Evolutionary conservation across 2,888 invertebrate species (phyloP).

Genomic region (Drosophila tripunctata): DNA sequence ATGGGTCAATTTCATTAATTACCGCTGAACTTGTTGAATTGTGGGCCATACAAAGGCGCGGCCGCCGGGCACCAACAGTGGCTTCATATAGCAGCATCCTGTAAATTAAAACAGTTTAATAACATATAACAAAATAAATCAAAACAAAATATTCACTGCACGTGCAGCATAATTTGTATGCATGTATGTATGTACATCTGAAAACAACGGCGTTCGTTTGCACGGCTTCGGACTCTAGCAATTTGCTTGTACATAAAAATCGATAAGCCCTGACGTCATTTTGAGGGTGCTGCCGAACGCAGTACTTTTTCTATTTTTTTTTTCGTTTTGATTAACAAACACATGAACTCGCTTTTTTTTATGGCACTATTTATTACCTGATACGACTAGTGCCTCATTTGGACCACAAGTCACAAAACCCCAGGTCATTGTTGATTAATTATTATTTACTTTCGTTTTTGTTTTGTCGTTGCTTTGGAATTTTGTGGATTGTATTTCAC

Average conservation of each 20-base stretch:
- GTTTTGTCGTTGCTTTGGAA: constrained; percentile 5
- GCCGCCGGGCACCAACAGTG: constrained; percentile 96
- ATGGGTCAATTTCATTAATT: constrained; percentile 46
- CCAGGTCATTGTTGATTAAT: constrained; percentile 87
- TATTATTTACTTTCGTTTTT: constrained; percentile 8
- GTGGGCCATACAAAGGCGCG: constrained; percentile 98
- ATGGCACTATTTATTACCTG: constrained; percentile 89
- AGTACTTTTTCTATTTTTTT: too few species aligned
- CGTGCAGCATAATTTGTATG: not conserved
- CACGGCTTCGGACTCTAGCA: constrained; percentile 50
- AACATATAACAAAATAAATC: constrained; percentile 18
- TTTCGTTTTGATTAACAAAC: constrained; percentile 15
- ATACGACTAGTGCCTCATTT: constrained; percentile 96
- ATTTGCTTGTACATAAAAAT: constrained; percentile 69
- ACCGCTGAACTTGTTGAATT: constrained; percentile 93
- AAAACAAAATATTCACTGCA: constrained; percentile 21
- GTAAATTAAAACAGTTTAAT: constrained; percentile 42
- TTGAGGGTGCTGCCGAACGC: constrained; percentile 39
- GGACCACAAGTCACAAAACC: constrained; percentile 98
- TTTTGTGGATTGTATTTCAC: not conserved
- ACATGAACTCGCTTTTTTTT: not conserved
- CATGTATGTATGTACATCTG: not conserved
- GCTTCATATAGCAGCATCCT: constrained; percentile 98
- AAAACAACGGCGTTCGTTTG: constrained; percentile 49
- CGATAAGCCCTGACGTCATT: constrained; percentile 78